phyloP scores from a whole-genome alignment of 2,113 vertebrate species.

The Trochalopteron elliotii region DNA sequence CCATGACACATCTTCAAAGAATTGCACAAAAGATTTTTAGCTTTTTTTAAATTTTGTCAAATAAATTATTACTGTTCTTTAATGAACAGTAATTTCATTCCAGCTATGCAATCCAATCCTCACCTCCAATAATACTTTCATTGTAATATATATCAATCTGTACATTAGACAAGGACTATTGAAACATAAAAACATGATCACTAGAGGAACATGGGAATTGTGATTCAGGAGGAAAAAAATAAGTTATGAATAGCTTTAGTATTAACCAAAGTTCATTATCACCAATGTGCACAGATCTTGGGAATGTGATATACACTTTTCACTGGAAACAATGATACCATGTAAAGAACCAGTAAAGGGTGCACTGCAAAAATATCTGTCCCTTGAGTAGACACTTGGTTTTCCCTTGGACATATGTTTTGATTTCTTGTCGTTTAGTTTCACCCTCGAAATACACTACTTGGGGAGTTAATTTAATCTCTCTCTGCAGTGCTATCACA shows the following conservation, averaged over 20 bases:
- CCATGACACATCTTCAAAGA: not conserved
- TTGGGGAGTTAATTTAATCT: slow-evolving; percentile 12
- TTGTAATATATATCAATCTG: not conserved
- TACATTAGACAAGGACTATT: not conserved
- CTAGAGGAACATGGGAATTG: not conserved
- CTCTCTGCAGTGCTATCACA: slow-evolving; percentile 13
- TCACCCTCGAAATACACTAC: not conserved
- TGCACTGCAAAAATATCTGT: not conserved
- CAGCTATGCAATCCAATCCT: not conserved
- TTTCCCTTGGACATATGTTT: not conserved
- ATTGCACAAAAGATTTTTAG: not conserved
- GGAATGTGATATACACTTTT: not conserved
- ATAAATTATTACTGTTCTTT: not conserved
- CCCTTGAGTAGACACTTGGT: not conserved
- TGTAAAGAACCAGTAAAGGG: not conserved
- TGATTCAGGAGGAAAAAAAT: not conserved
- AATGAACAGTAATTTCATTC: not conserved
- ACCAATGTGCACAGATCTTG: not conserved
- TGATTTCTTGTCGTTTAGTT: not conserved
- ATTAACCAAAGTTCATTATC: not conserved
- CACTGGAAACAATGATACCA: not conserved
- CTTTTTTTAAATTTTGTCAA: not conserved
- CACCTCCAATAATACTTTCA: not conserved
- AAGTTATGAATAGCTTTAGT: not conserved
- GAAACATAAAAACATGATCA: not conserved